Evolutionary conservation across 2,113 vertebrate species (phyloP), one percentile per base, ranked within the genome.

Genomic region (Sinocyclocheilus rhinocerous): DNA sequence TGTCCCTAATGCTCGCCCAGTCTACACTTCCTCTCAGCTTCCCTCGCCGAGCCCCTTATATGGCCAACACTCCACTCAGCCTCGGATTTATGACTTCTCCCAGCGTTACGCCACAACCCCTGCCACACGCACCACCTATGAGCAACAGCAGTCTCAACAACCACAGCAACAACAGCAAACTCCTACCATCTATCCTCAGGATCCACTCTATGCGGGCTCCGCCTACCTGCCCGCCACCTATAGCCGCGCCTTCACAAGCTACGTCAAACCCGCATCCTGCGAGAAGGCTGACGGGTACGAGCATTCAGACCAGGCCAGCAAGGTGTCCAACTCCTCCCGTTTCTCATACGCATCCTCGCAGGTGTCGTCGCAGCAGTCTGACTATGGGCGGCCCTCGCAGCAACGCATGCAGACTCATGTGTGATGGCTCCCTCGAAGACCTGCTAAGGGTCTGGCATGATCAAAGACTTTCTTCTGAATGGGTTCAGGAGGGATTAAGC

Each of bases 381-480:
- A 96, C 91, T 96, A 94, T 24, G 94, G 96, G 48, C 93, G 95
- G 13, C 96, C 95, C 4, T 93, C 95, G 39, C 96, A 97, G 24
- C 93, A 93, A 1, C 96, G 97, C 82, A 97, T 97, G 95, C 97
- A 98, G 93, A 98, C 97, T 80, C 97, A 98, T 2, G 97, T 98
- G 91, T 98, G 95, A 97, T 70, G 67, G 61, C 89, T 87, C 87
- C 22, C 24, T 39, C 0, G 24, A 36, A 78, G 81, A 73, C 77
- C 39, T 12, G 20, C n/a, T 26, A 69, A 29, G 69, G 11, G 84
- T 50, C n/a, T 79, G 36, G 76, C 65, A 87, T 81, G 65, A 88
- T 87, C 86, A 90, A 52, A 81, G 9, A 75, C 45, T 57, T 55
- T 73, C 50, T 75, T 55, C 69, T 83, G 45, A 73, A 50, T 20